These are phyloP conservation scores for Protodeltote pygarga DNA, from an alignment of 2,888 invertebrate genomes.

Conservation along the genomic window DNA sequence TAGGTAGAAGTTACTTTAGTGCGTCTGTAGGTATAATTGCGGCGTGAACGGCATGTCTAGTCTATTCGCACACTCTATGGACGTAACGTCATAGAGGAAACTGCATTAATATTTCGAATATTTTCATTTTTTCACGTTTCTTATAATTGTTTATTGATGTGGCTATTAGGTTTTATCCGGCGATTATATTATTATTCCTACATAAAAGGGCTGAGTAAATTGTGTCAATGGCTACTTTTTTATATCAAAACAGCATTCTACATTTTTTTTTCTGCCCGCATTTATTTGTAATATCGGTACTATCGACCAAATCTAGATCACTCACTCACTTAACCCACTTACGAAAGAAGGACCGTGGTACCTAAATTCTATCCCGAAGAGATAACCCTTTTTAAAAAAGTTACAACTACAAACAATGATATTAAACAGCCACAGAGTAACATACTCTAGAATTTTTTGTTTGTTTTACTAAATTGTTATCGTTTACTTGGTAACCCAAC, in stretches of 20 bases:
- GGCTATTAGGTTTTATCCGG: constrained; percentile 6
- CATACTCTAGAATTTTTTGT: constrained; percentile 17
- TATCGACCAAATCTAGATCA: too few species aligned
- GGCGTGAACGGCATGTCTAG: constrained; percentile 17
- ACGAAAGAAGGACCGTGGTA: too few species aligned
- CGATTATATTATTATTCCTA: not conserved
- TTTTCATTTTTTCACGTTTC: constrained; percentile 1
- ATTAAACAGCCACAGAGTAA: not conserved
- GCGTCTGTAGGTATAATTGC: constrained; percentile 49
- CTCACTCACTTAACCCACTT: too few species aligned
- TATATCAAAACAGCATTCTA: too few species aligned
- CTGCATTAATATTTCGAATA: constrained; percentile 13
- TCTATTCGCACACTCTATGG: constrained; percentile 25
- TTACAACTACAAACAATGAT: too few species aligned
- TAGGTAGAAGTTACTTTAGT: constrained; percentile 59
- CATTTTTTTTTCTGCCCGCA: too few species aligned
- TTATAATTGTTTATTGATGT: not conserved
- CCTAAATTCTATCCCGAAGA: too few species aligned
- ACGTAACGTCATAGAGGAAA: constrained; percentile 28
- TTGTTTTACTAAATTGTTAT: too few species aligned
- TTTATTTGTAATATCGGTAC: too few species aligned
- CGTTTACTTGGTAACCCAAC: not conserved
- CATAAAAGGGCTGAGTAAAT: not conserved
- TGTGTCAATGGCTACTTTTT: too few species aligned
- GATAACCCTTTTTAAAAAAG: too few species aligned